These are phyloP conservation scores for Nerophis lumbriciformis DNA, from an alignment of 2,113 vertebrate genomes.

Conservation along the genomic window DNA sequence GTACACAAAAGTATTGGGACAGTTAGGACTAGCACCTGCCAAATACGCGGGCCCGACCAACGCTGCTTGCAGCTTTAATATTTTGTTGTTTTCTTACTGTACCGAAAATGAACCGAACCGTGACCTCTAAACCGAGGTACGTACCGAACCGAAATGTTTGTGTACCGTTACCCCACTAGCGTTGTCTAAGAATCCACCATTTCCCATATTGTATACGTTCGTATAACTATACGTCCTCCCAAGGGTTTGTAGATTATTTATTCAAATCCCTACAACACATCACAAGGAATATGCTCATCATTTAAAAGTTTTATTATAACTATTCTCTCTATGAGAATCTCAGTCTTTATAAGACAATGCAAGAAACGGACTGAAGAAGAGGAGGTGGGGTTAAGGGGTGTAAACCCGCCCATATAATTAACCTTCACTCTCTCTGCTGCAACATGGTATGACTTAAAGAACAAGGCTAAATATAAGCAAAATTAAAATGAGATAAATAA, in stretches of 20 bases:
- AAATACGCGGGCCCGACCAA: no score
- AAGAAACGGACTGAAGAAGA: conserved; percentile 72
- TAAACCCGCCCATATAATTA: conserved; percentile 90
- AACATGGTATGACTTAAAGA: conserved; percentile 59
- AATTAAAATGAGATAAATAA: conserved; percentile 46
- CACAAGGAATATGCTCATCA: conserved; percentile 16
- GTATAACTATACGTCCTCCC: neutral
- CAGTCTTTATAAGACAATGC: conserved; percentile 37
- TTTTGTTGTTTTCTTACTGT: no score
- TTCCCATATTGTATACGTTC: no score
- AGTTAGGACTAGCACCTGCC: no score
- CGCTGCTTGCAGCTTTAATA: no score
- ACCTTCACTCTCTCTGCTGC: conserved; percentile 88
- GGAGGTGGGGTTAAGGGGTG: conserved; percentile 77
- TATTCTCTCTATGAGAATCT: conserved; percentile 50
- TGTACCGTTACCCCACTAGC: no score
- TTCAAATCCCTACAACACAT: conserved; percentile 24
- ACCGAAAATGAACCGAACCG: no score
- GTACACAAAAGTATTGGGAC: no score
- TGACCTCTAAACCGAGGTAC: no score
- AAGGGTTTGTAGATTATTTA: conserved; percentile 17
- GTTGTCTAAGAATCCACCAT: no score
- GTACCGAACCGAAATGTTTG: no score
- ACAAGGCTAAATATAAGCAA: conserved; percentile 26
- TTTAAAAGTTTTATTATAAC: conserved; percentile 2